Evolutionary conservation across 2,113 vertebrate genomes (phyloP).

Genomic region (cat (Felis catus)): DNA sequence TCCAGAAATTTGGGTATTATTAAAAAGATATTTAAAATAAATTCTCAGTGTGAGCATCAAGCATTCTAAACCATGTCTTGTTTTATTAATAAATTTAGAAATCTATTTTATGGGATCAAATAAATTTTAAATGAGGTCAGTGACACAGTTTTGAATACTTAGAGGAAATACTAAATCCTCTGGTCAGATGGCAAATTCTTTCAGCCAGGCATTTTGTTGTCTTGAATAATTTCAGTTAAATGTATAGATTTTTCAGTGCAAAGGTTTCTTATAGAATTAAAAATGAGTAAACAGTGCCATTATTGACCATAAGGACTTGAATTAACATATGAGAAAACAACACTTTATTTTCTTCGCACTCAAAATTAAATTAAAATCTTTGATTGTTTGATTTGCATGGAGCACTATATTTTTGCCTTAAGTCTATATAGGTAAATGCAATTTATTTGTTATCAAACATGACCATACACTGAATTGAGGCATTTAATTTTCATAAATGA

Average conservation of each 20-base stretch:
- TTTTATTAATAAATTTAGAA: not conserved
- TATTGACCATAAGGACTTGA: not conserved
- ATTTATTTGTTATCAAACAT: not conserved
- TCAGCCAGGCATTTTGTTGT: not conserved
- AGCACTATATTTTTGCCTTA: not conserved
- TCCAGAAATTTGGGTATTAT: not conserved
- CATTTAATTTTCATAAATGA: not conserved
- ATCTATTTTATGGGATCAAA: not conserved
- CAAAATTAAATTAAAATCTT: not conserved
- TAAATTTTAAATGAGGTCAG: not conserved
- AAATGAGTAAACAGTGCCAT: not conserved
- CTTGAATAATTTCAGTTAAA: not conserved
- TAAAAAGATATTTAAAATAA: not conserved
- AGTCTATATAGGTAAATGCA: not conserved
- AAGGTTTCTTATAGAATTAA: not conserved
- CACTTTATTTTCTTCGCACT: not conserved
- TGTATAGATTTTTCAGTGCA: not conserved
- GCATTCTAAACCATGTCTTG: not conserved
- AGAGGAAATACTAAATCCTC: not conserved
- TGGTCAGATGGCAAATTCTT: fast-evolving
- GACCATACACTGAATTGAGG: not conserved
- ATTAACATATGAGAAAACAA: not conserved
- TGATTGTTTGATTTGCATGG: not conserved
- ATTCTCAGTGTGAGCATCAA: not conserved
- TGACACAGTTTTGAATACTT: not conserved